Evolutionary conservation across 2,797 vertebrate genomes (phyloP), one percentile per base, ranked within the genome.

Genomic region (Lithobates pipiens): DNA sequence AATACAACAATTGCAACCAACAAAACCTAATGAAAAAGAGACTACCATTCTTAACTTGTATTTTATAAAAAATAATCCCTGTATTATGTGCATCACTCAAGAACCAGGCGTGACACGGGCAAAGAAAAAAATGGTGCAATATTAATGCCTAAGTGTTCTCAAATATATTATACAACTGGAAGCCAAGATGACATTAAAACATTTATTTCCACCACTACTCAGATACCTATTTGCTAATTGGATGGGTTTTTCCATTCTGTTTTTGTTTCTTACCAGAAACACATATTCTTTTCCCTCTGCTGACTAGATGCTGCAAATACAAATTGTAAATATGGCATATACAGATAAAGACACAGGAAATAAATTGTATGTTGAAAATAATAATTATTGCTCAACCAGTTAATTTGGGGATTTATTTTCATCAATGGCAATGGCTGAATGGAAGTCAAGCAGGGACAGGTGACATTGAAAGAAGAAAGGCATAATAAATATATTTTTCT

Each of bases 1-100:
- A 7, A 29, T 39, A 7, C 25, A 39, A 79, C 77, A 79, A 5
- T 68, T 29, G 27, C 46, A 39, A 50, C 77, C 63, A 63, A 16
- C 7, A 4, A 7, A 79, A 65, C 50, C 3, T 5, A 18, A 54
- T 54, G 13, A 54, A 27, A 39, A 3, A 44, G 54, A 69, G 4
- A 27, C 29, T 34, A n/a, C 5, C 25, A 36, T 57, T 71, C 67
- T 16, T 50, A 18, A 72, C 78, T 39, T 11, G 39, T 21, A 54
- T 68, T 7, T 15, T 36, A 72, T 10, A 39, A 39, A 39, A 0
- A 81, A 81, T 54, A 81, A 72, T 71, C 32, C 4, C 5, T 13
- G 8, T 61, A 80, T 80, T 72, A 68, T 80, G 50, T 80, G 46
- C 68, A 72, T 72, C 69, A 82, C 25, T 73, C 71, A 74, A 82